phyloP scores from a whole-genome alignment of 2,113 vertebrate species.

The Epinephelus fuscoguttatus region DNA sequence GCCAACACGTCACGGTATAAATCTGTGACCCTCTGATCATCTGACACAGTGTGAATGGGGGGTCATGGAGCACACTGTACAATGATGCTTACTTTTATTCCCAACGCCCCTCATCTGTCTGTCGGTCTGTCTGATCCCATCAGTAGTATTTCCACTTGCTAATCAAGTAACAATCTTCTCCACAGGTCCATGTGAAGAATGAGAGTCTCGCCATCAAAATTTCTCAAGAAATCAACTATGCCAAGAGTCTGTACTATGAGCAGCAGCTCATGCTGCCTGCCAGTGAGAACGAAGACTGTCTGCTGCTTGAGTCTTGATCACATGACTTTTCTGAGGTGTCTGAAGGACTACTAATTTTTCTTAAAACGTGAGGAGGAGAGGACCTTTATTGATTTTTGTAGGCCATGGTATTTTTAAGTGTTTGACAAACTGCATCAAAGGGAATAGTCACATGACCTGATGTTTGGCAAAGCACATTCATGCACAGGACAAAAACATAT shows the following conservation, averaged over 20 bases:
- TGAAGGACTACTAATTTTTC: not conserved
- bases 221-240: conserved; percentile 98
- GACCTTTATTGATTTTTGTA: conserved; percentile 20
- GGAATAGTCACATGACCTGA: conserved; percentile 6
- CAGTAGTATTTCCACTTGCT: not conserved
- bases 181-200: conserved; percentile 93
- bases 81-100: not conserved
- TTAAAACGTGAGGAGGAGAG: not conserved
- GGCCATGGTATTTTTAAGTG: conserved; percentile 1
- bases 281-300: conserved; percentile 86
- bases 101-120: not conserved
- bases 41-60: not conserved
- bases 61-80: not conserved
- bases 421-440: conserved; percentile 35
- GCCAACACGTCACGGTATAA: no score
- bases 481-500: conserved; percentile 58
- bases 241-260: conserved; percentile 98
- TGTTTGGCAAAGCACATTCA: conserved; percentile 45
- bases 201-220: conserved; percentile 94
- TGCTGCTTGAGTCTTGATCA: conserved; percentile 92
- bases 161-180: not conserved
- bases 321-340: not conserved
- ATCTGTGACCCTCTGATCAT: no score
- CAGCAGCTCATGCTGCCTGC: conserved; percentile 96
- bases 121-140: not conserved